Evolutionary conservation across 1,140 invertebrate species (phyloP).

Genomic region (Vollenhovia emeryi): DNA sequence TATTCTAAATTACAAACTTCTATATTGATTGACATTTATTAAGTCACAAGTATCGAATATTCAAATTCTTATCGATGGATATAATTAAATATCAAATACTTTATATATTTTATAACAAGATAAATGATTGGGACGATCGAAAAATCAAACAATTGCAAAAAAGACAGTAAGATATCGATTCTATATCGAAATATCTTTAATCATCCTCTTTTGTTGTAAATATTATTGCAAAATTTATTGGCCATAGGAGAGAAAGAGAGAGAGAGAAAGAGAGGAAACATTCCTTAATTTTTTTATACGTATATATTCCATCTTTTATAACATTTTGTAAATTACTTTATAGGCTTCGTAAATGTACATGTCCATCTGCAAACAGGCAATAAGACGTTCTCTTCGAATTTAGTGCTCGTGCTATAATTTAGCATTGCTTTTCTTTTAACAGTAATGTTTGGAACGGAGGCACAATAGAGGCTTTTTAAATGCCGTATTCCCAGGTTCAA

Average conservation of each 20-base stretch:
- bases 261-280: constrained; percentile 21
- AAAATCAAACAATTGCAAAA: constrained; percentile 36
- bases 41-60: constrained; percentile 19
- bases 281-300: constrained; percentile 59
- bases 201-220: constrained; percentile 48
- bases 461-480: constrained; percentile 79
- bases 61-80: constrained; percentile 35
- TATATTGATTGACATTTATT: constrained; percentile 28
- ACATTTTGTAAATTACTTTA: constrained; percentile 53
- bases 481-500: constrained; percentile 75
- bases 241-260: constrained; percentile 1
- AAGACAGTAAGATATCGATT: constrained; percentile 1
- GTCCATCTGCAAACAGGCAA: constrained; percentile 40
- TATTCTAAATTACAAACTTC: constrained; percentile 31
- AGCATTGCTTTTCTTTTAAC: constrained; percentile 25
- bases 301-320: constrained; percentile 59
- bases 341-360: constrained; percentile 63
- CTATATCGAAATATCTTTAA: constrained; percentile 3
- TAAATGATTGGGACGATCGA: constrained; percentile 8
- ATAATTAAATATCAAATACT: constrained; percentile 44
- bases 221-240: constrained; percentile 35
- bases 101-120: constrained; percentile 56
- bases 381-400: constrained; percentile 68
- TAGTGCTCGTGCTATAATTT: constrained; percentile 50
- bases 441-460: constrained; percentile 71